Base-by-base conservation (phyloP, 2,888 invertebrate genomes). In the Tortrix viridana region DNA sequence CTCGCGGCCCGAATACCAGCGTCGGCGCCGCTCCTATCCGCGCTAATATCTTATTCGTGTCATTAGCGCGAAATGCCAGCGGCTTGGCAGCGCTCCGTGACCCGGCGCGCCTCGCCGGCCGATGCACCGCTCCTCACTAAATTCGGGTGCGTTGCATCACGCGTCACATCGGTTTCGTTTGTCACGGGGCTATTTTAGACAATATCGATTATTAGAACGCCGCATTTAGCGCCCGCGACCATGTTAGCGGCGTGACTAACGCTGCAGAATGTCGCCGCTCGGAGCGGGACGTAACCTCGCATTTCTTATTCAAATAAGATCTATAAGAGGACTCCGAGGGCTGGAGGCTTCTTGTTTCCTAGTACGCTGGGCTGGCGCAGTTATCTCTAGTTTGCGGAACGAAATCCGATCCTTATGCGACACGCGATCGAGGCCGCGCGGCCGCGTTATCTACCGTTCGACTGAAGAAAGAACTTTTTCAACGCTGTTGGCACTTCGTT, bases 41-140 rank as follows among this genome's bases (percentile, higher is more conserved):
- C 83, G 86, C 86, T 88, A 88, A 90, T 91, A 89, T 91, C 90
- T 90, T 88, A 90, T 90, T 89, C 84, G 89, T 90, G 91, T 90
- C 91, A 89, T 89, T 89, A 88, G 90, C 81, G 89, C 89, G 84
- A 92, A 92, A 91, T 92, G 91, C 88, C 91, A 91, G 82, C 84
- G 78, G 85, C 80, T 91, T 91, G 91, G 91, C 91, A 90, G 75
- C 78, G 69, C 79, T 77, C 76, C 78, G 74, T 74, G 78, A 76
- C 77, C 67, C 68, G 67, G 70, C 71, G 66, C 71, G 71, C 79
- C 74, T 80, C 76, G 77, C 86, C 82, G 88, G 86, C 77, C 90
- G 90, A 85, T 89, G 90, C 91, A 89, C 88, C 80, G 86, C 77
- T 74, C 80, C 79, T 78, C 75, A 82, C 89, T 92, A 90, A 89